A percentile compares a stretch with the other conserved stretches of the same genome.
phyloP scores from a whole-genome alignment of 2,797 vertebrate species.

The Epinephelus malabaricus region DNA sequence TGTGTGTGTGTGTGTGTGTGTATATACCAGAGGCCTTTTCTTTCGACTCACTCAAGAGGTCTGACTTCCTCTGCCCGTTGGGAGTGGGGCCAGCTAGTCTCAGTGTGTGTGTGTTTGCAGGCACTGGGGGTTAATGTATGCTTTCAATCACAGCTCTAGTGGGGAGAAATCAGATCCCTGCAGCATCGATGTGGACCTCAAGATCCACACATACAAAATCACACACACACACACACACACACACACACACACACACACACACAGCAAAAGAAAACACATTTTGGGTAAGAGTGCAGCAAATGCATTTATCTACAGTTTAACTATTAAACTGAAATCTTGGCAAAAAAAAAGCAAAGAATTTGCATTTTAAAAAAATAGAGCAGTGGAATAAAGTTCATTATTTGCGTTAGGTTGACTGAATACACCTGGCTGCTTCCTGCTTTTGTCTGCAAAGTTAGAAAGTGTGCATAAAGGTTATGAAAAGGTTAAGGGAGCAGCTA shows the following conservation, averaged over 20 bases:
- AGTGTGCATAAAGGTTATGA: neutral
- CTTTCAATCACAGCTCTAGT: constrained; percentile 76
- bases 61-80: constrained; percentile 66
- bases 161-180: constrained; percentile 77
- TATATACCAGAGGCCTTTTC: constrained; percentile 63
- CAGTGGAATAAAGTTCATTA: neutral
- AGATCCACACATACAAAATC: constrained; percentile 25
- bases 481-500: constrained; percentile 19
- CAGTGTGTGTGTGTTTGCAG: constrained; percentile 19
- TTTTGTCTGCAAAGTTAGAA: constrained; percentile 35
- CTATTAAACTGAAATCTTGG: neutral
- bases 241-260: constrained; percentile 12
- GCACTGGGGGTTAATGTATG: constrained; percentile 76
- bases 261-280: constrained; percentile 31
- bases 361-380: neutral
- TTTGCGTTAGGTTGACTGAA: neutral
- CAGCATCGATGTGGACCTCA: constrained; percentile 45
- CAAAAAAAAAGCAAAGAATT: neutral
- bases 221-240: constrained; percentile 1
- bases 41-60: constrained; percentile 52
- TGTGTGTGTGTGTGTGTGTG: constrained; percentile 34
- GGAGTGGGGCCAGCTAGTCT: constrained; percentile 46
- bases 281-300: constrained; percentile 20
- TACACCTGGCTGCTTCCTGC: constrained; percentile 55
- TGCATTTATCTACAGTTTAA: neutral